A percentile compares a stretch with the other conserved stretches of the same genome.
Evolutionary conservation across 2,797 vertebrate species (phyloP).

Genomic region (Argentina silus): DNA sequence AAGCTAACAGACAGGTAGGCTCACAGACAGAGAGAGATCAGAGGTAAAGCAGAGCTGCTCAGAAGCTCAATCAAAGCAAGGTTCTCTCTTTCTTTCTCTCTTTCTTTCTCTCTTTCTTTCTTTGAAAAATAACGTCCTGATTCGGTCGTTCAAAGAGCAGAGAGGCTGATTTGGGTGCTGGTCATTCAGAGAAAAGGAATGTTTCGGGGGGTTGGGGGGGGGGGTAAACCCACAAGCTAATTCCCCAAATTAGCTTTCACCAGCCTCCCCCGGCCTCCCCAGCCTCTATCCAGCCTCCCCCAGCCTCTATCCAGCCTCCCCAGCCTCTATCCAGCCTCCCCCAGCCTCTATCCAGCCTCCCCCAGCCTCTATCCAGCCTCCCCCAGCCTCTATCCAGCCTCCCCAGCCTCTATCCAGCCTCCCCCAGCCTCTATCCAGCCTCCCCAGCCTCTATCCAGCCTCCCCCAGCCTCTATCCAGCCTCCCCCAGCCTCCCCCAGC

Average conservation of each 20-base stretch:
- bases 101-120: no score
- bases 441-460: no score
- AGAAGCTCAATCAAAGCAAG: neutral
- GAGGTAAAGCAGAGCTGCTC: neutral
- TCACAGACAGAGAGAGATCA: neutral
- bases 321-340: neutral
- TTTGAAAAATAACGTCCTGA: neutral
- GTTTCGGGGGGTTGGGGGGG: neutral
- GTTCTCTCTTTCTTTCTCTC: no score
- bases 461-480: no score
- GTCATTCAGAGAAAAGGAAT: slow-evolving; percentile 1
- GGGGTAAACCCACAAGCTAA: slow-evolving; percentile 11
- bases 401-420: no score
- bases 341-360: no score
- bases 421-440: neutral
- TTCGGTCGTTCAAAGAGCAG: neutral
- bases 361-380: no score
- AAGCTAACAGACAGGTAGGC: neutral
- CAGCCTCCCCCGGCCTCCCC: neutral
- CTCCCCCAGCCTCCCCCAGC: no score
- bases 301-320: no score
- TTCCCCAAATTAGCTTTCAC: slow-evolving; percentile 18
- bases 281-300: no score
- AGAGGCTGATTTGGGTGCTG: neutral
- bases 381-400: no score